Evolutionary conservation across 2,113 vertebrate species (phyloP), one percentile per base, ranked within the genome.

Genomic region (Carettochelys insculpta): DNA sequence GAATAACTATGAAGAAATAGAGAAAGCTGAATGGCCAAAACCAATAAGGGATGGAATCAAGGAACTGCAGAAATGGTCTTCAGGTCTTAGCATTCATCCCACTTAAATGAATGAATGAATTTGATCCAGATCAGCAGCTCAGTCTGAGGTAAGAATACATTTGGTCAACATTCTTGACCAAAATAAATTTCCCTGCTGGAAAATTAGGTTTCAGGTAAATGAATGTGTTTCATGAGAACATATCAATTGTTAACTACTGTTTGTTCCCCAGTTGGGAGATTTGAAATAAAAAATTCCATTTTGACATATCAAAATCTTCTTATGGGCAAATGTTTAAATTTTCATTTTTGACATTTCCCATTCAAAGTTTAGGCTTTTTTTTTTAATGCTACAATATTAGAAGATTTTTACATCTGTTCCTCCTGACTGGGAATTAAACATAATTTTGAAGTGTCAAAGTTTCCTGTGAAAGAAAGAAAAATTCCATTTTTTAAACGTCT

Each of bases 121-220:
- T 65, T 65, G 61, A 65, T 17, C 31, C 58, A 65, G 58, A n/a
- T 11, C 61, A 38, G 61, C n/a, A 65, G 58, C 16, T 65, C 61
- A 65, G 34, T 65, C 34, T 65, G 34, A 65, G 34, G 34, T 20
- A 65, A 20, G 61, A 65, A 34, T 65, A 38, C 16, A 65, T 65
- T 65, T 65, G 61, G 61, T 65, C 61, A 10, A 65, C 34, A n/a
- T 65, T 65, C 17, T n/a, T 65, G 16, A 65, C 61, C 34, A 65
- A 65, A 65, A 65, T 65, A 65, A 65, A n/a, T 65, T 13, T n/a
- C 34, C 14, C 7, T 61, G 31, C 58, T 61, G 14, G 77, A 90
- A 90, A 5, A 65, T 68, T 41, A 80, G 68, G 84, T 85, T 94
- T 86, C 73, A 51, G 25, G 75, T 82, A 43, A 79, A 79, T 53